These are phyloP conservation scores for Hyperopisus bebe DNA, from an alignment of 2,113 vertebrate genomes.

Conservation along the genomic window DNA sequence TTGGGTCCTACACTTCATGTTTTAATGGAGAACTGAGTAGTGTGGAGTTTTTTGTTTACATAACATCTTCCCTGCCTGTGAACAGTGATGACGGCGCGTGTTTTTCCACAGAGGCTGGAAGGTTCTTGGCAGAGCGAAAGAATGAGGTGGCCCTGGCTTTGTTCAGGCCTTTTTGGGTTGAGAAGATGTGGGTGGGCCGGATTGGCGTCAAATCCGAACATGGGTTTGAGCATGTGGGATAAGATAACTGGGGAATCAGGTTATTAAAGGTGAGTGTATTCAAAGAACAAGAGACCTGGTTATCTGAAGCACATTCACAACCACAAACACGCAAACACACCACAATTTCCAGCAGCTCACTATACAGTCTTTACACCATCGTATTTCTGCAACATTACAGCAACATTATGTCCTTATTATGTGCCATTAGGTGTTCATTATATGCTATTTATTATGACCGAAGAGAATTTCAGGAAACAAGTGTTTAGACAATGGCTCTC, in stretches of 20 bases:
- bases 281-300: background rate
- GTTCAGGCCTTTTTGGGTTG: background rate
- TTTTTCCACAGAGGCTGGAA: slow-evolving; percentile 10
- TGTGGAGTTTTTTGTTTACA: slow-evolving; percentile 7
- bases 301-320: background rate
- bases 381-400: background rate
- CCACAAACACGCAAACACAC: background rate
- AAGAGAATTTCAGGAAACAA: background rate
- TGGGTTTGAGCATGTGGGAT: background rate
- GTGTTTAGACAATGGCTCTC: background rate
- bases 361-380: background rate
- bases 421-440: background rate
- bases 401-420: background rate
- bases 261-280: background rate
- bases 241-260: background rate
- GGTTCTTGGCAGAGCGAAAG: background rate
- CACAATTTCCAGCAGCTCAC: background rate
- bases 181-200: slow-evolving; percentile 1
- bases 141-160: background rate
- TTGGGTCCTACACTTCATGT: background rate
- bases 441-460: background rate
- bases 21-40: background rate
- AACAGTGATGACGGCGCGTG: background rate
- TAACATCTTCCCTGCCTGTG: slow-evolving; percentile 1
- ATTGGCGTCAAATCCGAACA: background rate